Evolutionary conservation across 2,113 vertebrate genomes (phyloP), one percentile per base, ranked within the genome.

Genomic region (Ailuropoda melanoleuca): DNA sequence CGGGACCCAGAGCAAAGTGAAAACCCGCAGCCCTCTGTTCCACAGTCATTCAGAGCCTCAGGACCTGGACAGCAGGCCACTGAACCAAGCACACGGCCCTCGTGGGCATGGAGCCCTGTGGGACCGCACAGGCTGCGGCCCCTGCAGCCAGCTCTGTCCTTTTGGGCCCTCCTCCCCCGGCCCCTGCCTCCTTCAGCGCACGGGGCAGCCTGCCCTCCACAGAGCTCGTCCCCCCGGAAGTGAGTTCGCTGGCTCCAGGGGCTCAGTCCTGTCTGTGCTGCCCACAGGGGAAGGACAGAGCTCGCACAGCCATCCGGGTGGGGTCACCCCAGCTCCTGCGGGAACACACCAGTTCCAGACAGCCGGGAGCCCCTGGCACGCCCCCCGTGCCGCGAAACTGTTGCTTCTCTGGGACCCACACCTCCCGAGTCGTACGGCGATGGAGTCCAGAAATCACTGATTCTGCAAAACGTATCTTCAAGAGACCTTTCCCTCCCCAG

Each of bases 231-330:
- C 60, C 56, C 74, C 0, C 6, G 56, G 62, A 62, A 77, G 43
- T 26, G 39, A n/a, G 19, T 8, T 31, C 15, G 26, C 48, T 50
- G 34, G 19, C 34, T 60, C 37, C 39, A 50, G 46, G 1, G 15
- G 6, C 43, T 78, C 9, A 34, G 7, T 60, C 68, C 48, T 50
- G 48, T 88, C 50, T 50, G 46, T 46, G 39, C 74, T 21, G 31
- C 23, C 58, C 3, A 0, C 17, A 8, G 31, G 37, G 37, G 31
- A 37, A 64, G 3, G 8, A 10, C 29, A 12, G 9, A 12, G 4
- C 10, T 89, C 6, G 5, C 39, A 17, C 13, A 62, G 39, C 23
- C 66, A 19, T 48, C 48, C 18, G 15, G 29, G n/a, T 50, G 7
- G n/a, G 24, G 7, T 72, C 66, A 1, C 39, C n/a, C 50, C 24